phyloP scores from a whole-genome alignment of 2,113 vertebrate species.

The Aptenodytes patagonicus region DNA sequence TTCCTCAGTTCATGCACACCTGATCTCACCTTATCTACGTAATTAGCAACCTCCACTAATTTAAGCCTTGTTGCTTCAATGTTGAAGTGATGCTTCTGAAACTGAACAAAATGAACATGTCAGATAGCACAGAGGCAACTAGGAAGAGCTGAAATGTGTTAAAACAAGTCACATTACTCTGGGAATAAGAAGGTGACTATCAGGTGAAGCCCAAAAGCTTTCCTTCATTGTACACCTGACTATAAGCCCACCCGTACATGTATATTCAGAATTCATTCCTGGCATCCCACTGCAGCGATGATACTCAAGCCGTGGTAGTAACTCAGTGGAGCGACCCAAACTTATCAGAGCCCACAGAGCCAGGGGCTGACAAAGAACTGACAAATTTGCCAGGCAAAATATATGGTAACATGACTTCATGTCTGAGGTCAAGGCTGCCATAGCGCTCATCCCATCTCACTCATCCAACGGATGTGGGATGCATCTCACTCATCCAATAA shows the following conservation, averaged over 20 bases:
- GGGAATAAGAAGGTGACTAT: background rate
- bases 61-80: conserved; percentile 81
- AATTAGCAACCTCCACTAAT: conserved; percentile 90
- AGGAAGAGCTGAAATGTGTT: background rate
- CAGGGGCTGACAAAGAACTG: background rate
- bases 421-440: background rate
- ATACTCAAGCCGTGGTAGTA: background rate
- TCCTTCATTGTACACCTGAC: background rate
- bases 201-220: background rate
- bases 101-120: conserved; percentile 72
- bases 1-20: background rate
- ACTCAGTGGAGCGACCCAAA: background rate
- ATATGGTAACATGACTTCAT: background rate
- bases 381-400: background rate
- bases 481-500: background rate
- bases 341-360: background rate
- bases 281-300: background rate
- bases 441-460: background rate
- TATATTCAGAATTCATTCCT: background rate
- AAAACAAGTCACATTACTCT: background rate
- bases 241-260: fast-evolving
- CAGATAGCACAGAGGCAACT: background rate
- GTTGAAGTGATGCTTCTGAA: conserved; percentile 80
- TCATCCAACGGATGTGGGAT: background rate
- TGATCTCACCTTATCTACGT: conserved; percentile 92